Evolutionary conservation across 1,140 invertebrate genomes (phyloP).

Genomic region (Elymnias hypermnestra): DNA sequence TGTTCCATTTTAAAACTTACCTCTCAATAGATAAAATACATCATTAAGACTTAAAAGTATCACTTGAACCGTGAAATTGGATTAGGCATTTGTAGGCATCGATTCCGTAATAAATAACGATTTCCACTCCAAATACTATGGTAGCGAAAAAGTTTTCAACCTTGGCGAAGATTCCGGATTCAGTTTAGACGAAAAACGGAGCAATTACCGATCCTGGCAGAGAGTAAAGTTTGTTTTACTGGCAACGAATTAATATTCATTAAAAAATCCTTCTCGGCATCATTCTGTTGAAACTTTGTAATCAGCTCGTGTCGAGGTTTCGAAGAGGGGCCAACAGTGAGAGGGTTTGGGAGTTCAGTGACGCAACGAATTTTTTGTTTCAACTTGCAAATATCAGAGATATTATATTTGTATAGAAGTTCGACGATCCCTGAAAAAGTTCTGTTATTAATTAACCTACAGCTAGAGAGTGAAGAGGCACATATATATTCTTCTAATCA

Average conservation of each 20-base stretch:
- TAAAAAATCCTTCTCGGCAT: constrained; percentile 70
- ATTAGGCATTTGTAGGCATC: constrained; percentile 11
- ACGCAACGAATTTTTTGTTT: constrained; percentile 41
- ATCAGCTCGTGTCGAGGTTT: constrained; percentile 50
- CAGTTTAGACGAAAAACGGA: constrained; percentile 55
- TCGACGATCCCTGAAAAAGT: no score
- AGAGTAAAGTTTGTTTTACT: constrained; percentile 69
- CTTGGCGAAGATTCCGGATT: constrained; percentile 45
- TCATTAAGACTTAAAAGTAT: constrained; percentile 6
- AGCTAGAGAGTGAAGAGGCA: no score
- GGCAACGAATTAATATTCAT: constrained; percentile 71
- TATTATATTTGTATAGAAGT: no score
- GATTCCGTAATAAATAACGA: constrained; percentile 20
- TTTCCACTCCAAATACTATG: constrained; percentile 26
- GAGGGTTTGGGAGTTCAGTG: constrained; percentile 46
- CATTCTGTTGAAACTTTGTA: constrained; percentile 68
- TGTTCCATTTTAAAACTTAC: no score
- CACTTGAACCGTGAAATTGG: constrained; percentile 6
- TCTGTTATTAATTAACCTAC: no score
- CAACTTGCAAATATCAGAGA: no score
- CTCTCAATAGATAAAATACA: background rate
- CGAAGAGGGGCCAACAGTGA: constrained; percentile 23
- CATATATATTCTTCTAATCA: no score
- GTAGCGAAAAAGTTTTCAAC: constrained; percentile 44
- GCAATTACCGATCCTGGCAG: constrained; percentile 61